These are phyloP conservation scores for Chroicocephalus ridibundus DNA, from an alignment of 2,113 vertebrate genomes.

Conservation along the genomic window DNA sequence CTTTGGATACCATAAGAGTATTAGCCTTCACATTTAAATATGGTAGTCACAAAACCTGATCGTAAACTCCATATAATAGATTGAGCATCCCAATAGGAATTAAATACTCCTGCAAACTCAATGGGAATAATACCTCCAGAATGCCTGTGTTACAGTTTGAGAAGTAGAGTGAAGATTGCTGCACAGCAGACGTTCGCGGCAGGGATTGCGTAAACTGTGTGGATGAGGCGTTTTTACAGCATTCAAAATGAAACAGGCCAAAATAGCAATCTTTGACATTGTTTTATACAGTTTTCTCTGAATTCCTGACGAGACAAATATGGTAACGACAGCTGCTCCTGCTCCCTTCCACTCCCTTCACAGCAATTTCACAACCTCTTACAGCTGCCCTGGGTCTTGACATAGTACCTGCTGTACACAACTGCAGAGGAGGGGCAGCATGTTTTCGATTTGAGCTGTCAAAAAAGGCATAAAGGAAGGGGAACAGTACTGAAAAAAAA, in stretches of 20 bases:
- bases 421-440: neutral
- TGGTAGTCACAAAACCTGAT: neutral
- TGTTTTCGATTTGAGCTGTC: conserved; percentile 47
- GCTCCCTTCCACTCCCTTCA: neutral
- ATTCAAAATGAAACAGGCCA: neutral
- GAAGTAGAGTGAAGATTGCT: neutral
- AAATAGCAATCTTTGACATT: neutral
- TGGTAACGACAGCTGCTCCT: neutral
- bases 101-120: neutral
- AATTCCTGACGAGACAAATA: neutral
- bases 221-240: neutral
- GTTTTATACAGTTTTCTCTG: neutral
- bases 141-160: neutral
- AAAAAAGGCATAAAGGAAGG: neutral
- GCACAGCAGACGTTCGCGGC: neutral
- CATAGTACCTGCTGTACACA: neutral
- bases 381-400: neutral
- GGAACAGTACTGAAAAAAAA: neutral
- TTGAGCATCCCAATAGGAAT: neutral
- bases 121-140: neutral
- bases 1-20: neutral
- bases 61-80: neutral
- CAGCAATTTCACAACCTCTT: neutral
- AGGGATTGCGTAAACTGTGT: neutral
- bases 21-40: neutral